phyloP scores from a whole-genome alignment of 2,797 vertebrate species.

The Hyperoplus immaculatus region DNA sequence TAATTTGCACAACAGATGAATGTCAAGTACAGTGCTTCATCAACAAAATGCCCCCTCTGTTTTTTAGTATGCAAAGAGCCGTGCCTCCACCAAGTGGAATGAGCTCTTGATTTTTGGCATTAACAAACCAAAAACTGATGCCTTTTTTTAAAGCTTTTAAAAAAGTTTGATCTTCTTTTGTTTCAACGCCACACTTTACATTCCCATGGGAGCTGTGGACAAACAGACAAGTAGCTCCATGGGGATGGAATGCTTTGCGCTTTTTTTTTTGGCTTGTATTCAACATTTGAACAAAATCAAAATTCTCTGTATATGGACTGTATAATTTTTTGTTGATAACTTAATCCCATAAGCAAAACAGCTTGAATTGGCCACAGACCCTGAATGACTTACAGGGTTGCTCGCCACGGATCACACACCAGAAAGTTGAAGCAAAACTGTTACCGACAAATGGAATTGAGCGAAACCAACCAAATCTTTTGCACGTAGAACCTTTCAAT shows the following conservation, averaged over 20 bases:
- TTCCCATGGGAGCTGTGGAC: neutral
- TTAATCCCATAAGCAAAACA: constrained; percentile 38
- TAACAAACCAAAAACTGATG: constrained; percentile 46
- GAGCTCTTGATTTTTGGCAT: constrained; percentile 59
- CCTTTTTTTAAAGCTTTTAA: constrained; percentile 36
- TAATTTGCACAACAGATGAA: constrained; percentile 84
- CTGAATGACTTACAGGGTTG: constrained; percentile 30
- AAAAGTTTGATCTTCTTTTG: constrained; percentile 34
- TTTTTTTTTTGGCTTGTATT: constrained; percentile 3
- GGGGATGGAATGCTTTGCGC: constrained; percentile 3
- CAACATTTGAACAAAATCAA: constrained; percentile 34
- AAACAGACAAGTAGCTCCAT: neutral
- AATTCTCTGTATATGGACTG: neutral
- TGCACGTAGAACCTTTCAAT: constrained; percentile 28
- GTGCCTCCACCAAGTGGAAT: constrained; percentile 49
- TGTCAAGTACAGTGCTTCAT: constrained; percentile 75
- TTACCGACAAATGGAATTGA: constrained; percentile 49
- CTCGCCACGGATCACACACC: neutral
- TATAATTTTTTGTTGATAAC: constrained; percentile 4
- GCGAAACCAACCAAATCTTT: constrained; percentile 11
- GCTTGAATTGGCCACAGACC: constrained; percentile 23
- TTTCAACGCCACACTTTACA: neutral
- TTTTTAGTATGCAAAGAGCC: constrained; percentile 61
- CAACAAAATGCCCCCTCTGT: constrained; percentile 76
- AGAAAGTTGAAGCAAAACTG: constrained; percentile 22